Base-by-base conservation (phyloP, 2,888 invertebrate species). In the Conistra vaccinii region DNA sequence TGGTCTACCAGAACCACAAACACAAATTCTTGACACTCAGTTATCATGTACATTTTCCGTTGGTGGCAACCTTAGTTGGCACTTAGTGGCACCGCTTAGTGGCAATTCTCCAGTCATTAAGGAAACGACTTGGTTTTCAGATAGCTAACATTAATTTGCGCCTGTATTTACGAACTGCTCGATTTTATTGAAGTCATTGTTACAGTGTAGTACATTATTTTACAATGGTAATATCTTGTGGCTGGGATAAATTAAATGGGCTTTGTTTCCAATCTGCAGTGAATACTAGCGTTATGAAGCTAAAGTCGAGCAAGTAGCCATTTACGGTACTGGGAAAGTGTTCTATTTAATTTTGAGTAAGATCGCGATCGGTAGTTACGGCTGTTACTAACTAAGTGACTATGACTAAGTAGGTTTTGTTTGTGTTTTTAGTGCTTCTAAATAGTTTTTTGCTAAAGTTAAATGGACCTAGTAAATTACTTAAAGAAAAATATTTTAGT, bases 61-160 rank as follows among this genome's bases (percentile, higher is more conserved):
- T 60, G 2, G 60, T 66, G 69, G 72, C 78, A 67, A 39, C 66
- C 78, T 69, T 66, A 82, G 73, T 60, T 78, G 55, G 74, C 69
- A 78, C 73, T 85, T 85, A 78, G 83, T 63, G 68, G 83, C 60
- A 78, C 66, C 85, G 83, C 73, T 85, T 78, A 78, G 73, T 83
- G 66, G 78, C 69, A 85, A 83, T 83, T 78, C 85, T 83, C 70
- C 66, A 78, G 73, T 83, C 85, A 85, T 83, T 83, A 85, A 78
- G 83, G 83, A 83, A 83, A 78, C 85, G 69, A 85, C 78, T 78
- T 57, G 62, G 62, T 78, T 72, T 83, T 60, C 35, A 78, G 79
- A 83, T 78, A 85, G 66, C 69, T 83, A 48, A 69, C 79, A 78
- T 83, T 78, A 69, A 78, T 83, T 74, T 51, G 58, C 61, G 55